Percentiles rank a stretch among this genome's conserved stretches.
phyloP scores from a whole-genome alignment of 2,888 invertebrate species.

The Sicus ferrugineus region DNA sequence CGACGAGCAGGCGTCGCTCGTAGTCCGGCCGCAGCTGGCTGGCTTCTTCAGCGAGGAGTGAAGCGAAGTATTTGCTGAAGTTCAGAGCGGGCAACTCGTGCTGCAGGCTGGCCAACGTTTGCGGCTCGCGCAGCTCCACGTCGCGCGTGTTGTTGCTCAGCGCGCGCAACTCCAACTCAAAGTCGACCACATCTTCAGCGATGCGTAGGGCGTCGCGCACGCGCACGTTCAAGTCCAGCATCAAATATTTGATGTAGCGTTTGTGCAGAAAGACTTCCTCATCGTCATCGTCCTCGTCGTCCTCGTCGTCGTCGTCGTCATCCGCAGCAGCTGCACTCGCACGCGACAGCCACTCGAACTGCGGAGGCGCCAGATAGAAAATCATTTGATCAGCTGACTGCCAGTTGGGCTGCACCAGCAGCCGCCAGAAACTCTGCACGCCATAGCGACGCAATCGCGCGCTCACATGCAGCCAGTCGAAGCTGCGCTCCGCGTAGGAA shows the following conservation, averaged over 20 bases:
- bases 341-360: slow-evolving; percentile 45
- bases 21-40: slow-evolving; percentile 30
- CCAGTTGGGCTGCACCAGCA: slow-evolving; percentile 57
- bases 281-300: slow-evolving; percentile 39
- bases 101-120: slow-evolving; percentile 44
- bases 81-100: slow-evolving; percentile 46
- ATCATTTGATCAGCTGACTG: slow-evolving; percentile 53
- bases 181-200: slow-evolving; percentile 51
- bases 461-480: slow-evolving; percentile 52
- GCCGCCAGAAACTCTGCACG: slow-evolving; percentile 51
- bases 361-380: slow-evolving; percentile 53
- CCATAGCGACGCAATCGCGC: slow-evolving; percentile 54
- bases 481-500: slow-evolving; percentile 38
- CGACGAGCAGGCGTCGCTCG: slow-evolving; percentile 46
- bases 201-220: slow-evolving; percentile 51
- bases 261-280: slow-evolving; percentile 51
- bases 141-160: slow-evolving; percentile 41
- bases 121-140: slow-evolving; percentile 50
- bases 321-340: slow-evolving; percentile 39
- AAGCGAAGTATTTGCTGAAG: slow-evolving; percentile 48
- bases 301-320: slow-evolving; percentile 30
- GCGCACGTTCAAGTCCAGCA: slow-evolving; percentile 53
- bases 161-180: slow-evolving; percentile 48
- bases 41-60: slow-evolving; percentile 43
- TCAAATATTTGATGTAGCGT: slow-evolving; percentile 54